These are phyloP conservation scores for Ctena decussata DNA, from an alignment of 2,888 invertebrate species.

Conservation along the genomic window DNA sequence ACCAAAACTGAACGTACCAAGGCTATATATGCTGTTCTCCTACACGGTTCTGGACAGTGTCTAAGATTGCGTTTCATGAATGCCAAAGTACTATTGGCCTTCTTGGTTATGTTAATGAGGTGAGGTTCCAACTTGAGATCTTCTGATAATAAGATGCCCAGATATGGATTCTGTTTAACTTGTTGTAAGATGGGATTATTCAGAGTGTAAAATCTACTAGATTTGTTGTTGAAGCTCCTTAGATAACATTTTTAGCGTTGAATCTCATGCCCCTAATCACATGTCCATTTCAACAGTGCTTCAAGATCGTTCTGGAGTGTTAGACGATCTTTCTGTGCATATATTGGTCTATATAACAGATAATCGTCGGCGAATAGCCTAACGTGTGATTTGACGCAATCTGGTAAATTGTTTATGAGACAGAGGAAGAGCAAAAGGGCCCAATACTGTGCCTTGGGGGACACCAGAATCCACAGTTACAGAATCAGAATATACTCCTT, in stretches of 20 bases:
- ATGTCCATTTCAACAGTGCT: slow-evolving; percentile 34
- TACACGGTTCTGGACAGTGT: slow-evolving; percentile 11
- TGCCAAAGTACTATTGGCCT: slow-evolving; percentile 2
- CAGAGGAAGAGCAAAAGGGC: too few relatives aligned
- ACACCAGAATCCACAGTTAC: too few relatives aligned
- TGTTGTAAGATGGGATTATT: slow-evolving; percentile 20
- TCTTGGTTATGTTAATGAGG: slow-evolving; percentile 6
- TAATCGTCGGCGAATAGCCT: too few relatives aligned
- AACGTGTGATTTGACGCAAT: too few relatives aligned
- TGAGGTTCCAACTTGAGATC: slow-evolving; percentile 30
- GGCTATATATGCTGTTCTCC: slow-evolving; percentile 15
- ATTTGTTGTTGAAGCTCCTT: slow-evolving; percentile 33
- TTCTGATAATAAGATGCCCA: slow-evolving; percentile 18
- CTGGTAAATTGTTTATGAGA: too few relatives aligned
- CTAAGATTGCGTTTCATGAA: slow-evolving; percentile 13
- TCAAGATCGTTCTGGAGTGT: neutral
- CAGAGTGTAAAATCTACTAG: slow-evolving; percentile 30
- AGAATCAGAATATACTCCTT: too few relatives aligned
- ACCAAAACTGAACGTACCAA: neutral
- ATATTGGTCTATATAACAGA: too few relatives aligned
- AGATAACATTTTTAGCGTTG: slow-evolving; percentile 51
- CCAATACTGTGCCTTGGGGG: too few relatives aligned
- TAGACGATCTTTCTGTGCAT: too few relatives aligned
- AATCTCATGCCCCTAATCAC: slow-evolving; percentile 50
- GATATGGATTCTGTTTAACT: slow-evolving; percentile 33